Evolutionary conservation across 2,113 vertebrate species (phyloP).

Genomic region (Paralichthys olivaceus): DNA sequence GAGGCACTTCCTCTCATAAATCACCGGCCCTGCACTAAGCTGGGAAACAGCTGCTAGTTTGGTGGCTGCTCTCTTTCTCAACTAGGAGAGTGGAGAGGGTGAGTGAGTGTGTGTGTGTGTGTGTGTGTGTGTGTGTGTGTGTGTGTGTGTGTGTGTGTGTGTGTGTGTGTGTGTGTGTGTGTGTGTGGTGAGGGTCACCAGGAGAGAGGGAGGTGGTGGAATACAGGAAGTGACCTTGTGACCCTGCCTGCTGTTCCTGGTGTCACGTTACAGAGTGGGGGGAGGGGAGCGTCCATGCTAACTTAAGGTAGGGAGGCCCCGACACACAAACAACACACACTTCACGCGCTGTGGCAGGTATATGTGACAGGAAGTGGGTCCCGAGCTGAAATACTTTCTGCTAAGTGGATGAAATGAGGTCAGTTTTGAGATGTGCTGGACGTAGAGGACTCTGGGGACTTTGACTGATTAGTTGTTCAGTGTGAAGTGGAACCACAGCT

Average conservation of each 20-base stretch:
- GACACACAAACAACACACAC: slow-evolving; percentile 44
- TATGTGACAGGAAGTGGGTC: slow-evolving; percentile 3
- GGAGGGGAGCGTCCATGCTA: slow-evolving; percentile 39
- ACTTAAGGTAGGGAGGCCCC: slow-evolving; percentile 53
- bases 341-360: slow-evolving; percentile 34
- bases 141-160: neutral
- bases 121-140: neutral
- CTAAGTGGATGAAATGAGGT: neutral
- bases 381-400: neutral
- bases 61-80: slow-evolving; percentile 82
- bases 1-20: slow-evolving; percentile 89
- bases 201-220: slow-evolving; percentile 68
- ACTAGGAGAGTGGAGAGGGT: slow-evolving; percentile 61
- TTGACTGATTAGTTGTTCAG: neutral
- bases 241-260: slow-evolving; percentile 91
- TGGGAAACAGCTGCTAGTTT: slow-evolving; percentile 94
- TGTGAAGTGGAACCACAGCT: neutral
- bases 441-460: neutral
- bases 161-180: neutral
- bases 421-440: neutral
- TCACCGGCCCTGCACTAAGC: slow-evolving; percentile 91
- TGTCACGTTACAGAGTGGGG: slow-evolving; percentile 66
- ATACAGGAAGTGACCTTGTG: slow-evolving; percentile 95
- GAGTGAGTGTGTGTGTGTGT: neutral
- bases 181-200: slow-evolving; percentile 30